phyloP scores from a whole-genome alignment of 2,888 invertebrate species.

The Stictocephala bisonia region DNA sequence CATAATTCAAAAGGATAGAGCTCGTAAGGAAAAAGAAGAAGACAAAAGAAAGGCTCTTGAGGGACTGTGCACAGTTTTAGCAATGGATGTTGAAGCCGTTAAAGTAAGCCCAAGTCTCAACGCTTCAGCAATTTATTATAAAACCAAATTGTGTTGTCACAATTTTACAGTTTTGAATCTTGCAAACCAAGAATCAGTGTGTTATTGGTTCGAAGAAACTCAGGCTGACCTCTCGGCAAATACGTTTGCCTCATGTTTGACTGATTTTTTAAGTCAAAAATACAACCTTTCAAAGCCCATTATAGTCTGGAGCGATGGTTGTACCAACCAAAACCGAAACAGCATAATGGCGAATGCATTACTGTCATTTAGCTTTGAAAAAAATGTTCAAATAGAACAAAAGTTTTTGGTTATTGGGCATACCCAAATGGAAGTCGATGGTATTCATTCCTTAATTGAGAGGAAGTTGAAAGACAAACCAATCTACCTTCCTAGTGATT shows the following conservation, averaged over 20 bases:
- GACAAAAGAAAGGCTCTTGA: neutral
- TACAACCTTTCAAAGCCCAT: constrained; percentile 52
- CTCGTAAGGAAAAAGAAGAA: constrained; percentile 47
- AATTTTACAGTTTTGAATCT: constrained; percentile 36
- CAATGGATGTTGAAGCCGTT: constrained; percentile 29
- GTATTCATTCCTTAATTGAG: constrained; percentile 62
- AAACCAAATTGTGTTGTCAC: constrained; percentile 34
- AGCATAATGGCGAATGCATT: constrained; percentile 59
- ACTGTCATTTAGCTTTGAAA: constrained; percentile 54
- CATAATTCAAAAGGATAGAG: constrained; percentile 43
- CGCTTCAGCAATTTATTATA: constrained; percentile 29
- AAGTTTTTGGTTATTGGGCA: constrained; percentile 62
- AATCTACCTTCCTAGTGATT: constrained; percentile 56
- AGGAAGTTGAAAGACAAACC: constrained; percentile 60
- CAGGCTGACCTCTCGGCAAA: constrained; percentile 53
- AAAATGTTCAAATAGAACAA: constrained; percentile 56
- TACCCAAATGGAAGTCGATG: constrained; percentile 63
- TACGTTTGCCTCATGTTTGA: constrained; percentile 54
- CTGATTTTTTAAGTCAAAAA: constrained; percentile 49
- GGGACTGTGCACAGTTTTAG: no score
- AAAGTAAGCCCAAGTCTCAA: constrained; percentile 16
- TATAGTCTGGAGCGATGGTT: constrained; percentile 59
- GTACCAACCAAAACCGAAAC: constrained; percentile 59
- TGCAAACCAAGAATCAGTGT: neutral
- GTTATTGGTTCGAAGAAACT: constrained; percentile 55